Evolutionary conservation across 2,888 invertebrate genomes (phyloP).

Genomic region (Leucophenga maculata): DNA sequence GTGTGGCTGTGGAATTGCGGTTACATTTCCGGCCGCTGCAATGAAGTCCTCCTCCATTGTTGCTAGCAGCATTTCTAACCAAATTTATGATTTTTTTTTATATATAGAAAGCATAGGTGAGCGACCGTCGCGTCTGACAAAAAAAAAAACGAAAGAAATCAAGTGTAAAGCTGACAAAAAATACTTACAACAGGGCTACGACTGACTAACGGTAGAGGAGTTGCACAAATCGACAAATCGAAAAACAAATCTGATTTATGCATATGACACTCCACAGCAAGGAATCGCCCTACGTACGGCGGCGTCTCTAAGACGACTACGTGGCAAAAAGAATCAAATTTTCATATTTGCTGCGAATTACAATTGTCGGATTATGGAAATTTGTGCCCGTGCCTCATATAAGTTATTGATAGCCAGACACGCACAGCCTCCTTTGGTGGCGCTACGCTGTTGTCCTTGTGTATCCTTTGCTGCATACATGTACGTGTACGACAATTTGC

Average conservation of each 20-base stretch:
- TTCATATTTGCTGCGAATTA: constrained; percentile 59
- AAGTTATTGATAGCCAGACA: constrained; percentile 39
- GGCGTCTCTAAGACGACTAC: background rate
- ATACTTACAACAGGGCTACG: background rate
- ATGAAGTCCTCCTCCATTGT: constrained; percentile 16
- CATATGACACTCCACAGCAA: constrained; percentile 50
- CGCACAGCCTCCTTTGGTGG: constrained; percentile 27
- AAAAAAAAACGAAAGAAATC: constrained; percentile 30
- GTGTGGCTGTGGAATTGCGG: constrained; percentile 55
- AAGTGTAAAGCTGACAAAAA: constrained; percentile 9
- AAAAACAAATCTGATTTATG: constrained; percentile 65
- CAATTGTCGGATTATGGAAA: constrained; percentile 64
- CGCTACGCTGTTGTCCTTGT: constrained; percentile 34
- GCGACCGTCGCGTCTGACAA: background rate
- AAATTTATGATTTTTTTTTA: too few species aligned
- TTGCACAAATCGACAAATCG: too few species aligned
- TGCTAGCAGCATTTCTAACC: constrained; percentile 59
- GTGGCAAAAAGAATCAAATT: constrained; percentile 46
- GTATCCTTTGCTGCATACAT: constrained; percentile 14
- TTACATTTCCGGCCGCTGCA: constrained; percentile 60
- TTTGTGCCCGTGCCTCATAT: constrained; percentile 47
- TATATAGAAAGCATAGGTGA: background rate
- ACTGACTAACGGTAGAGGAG: too few species aligned
- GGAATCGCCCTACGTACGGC: constrained; percentile 26
- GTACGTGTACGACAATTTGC: too few species aligned